Evolutionary conservation across 2,888 invertebrate genomes (phyloP).

Genomic region (Zootermopsis nevadensis): DNA sequence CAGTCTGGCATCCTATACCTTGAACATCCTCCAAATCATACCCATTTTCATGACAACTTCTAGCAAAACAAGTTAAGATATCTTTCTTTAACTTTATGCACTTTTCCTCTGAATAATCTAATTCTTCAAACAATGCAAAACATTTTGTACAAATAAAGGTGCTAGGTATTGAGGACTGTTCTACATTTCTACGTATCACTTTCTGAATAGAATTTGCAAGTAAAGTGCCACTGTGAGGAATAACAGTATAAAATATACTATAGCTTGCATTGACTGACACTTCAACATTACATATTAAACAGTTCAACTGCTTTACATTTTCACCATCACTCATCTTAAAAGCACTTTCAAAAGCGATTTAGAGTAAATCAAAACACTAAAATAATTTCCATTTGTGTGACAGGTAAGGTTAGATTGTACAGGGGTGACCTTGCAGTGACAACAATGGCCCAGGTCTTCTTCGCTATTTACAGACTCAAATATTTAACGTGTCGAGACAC

Average conservation of each 20-base stretch:
- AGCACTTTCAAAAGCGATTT: neutral
- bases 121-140: conserved; percentile 54
- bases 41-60: conserved; percentile 49
- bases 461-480: neutral
- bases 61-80: conserved; percentile 51
- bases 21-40: conserved; percentile 49
- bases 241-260: conserved; percentile 53
- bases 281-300: conserved; percentile 51
- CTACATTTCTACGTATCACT: conserved; percentile 48
- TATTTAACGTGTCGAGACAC: neutral
- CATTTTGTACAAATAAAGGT: conserved; percentile 54
- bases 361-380: conserved; percentile 5
- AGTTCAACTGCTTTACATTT: conserved; percentile 46
- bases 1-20: conserved; percentile 54
- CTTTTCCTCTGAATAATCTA: conserved; percentile 54
- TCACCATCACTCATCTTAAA: conserved; percentile 50
- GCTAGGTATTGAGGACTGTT: conserved; percentile 46
- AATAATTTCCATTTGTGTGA: conserved; percentile 37
- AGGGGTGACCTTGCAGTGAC: conserved; percentile 51
- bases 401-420: conserved; percentile 48
- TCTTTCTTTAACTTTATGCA: conserved; percentile 51
- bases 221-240: conserved; percentile 54
- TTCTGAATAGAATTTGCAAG: conserved; percentile 54
- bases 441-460: conserved; percentile 39
- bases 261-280: conserved; percentile 49